Conservation (phyloP, 2,797 vertebrate genomes). For the Poecile montanus region DNA sequence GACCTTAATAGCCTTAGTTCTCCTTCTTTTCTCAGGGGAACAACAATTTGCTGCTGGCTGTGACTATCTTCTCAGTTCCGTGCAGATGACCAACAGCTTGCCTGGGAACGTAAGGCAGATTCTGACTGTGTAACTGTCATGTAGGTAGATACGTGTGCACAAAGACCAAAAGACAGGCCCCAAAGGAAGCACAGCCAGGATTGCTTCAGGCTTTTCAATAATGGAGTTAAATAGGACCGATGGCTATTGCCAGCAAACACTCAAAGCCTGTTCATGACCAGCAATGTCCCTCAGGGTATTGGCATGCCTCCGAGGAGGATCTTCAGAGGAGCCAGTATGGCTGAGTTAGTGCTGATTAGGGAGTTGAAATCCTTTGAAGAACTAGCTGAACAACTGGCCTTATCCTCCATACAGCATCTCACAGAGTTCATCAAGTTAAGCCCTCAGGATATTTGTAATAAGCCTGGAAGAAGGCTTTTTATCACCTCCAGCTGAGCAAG, state of each 20-base stretch:
- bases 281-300: neutral
- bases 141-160: neutral
- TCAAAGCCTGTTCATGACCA: neutral
- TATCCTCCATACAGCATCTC: conserved; percentile 13
- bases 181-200: neutral
- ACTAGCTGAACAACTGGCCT: neutral
- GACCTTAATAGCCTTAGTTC: neutral
- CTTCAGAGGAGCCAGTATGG: neutral
- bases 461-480: conserved; percentile 1
- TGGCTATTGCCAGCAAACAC: neutral
- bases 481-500: conserved; percentile 26
- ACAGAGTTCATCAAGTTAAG: neutral
- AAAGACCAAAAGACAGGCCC: neutral
- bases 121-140: neutral
- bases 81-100: conserved; percentile 44
- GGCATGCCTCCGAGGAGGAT: neutral
- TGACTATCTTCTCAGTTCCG: neutral
- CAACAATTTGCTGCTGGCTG: conserved; percentile 4
- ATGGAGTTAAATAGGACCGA: neutral
- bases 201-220: conserved; percentile 12
- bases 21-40: neutral
- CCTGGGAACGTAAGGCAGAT: conserved; percentile 10
- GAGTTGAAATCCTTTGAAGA: conserved; percentile 34
- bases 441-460: neutral
- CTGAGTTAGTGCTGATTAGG: conserved; percentile 43